phyloP scores from a whole-genome alignment of 2,797 vertebrate genomes.

The Potorous gilbertii region DNA sequence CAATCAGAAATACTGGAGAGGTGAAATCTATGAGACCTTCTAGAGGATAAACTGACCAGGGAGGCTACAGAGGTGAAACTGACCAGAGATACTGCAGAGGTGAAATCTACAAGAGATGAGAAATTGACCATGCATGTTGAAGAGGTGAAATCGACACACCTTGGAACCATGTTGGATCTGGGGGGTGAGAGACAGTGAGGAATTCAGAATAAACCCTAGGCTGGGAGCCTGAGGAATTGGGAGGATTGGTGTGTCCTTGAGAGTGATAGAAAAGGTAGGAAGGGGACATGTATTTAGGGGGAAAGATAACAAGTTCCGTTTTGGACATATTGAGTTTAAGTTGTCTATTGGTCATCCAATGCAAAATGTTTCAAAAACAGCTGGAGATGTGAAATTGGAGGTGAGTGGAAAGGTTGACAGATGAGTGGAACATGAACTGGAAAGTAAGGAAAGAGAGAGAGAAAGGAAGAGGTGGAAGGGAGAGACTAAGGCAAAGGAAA shows the following conservation, averaged over 20 bases:
- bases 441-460: background rate
- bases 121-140: no score
- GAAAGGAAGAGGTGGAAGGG: no score
- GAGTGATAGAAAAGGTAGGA: background rate
- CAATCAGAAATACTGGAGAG: no score
- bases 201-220: no score
- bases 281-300: background rate
- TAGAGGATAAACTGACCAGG: no score
- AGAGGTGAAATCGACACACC: no score
- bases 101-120: no score
- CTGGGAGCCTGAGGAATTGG: background rate
- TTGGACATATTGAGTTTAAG: conserved; percentile 1
- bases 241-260: background rate
- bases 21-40: no score
- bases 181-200: background rate
- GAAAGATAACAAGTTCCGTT: background rate
- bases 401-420: background rate
- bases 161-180: background rate
- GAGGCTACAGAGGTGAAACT: no score
- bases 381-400: background rate
- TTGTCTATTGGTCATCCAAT: background rate
- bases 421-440: background rate
- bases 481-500: no score
- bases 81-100: no score
- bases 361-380: background rate